Base-by-base conservation (phyloP, 2,888 invertebrate genomes). In the Tachystola acroxantha region DNA sequence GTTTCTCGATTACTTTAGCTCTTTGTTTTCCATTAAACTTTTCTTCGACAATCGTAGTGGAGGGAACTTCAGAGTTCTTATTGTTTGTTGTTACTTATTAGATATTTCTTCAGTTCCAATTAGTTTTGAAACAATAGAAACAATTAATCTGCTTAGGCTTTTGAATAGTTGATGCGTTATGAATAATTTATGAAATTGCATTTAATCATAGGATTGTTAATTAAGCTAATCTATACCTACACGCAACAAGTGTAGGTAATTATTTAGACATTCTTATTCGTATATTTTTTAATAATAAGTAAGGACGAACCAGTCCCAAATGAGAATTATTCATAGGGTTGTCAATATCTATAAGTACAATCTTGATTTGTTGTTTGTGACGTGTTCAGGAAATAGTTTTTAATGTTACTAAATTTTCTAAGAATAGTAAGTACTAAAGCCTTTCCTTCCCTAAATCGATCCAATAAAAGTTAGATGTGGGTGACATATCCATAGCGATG, bases 1-100 rank as follows among this genome's bases (percentile, higher is more conserved):
- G 84, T 84, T 86, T 78, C 74, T 82, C 77, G 66, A 81, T 82
- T 82, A 80, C 80, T 82, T 79, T 55, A 65, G 57, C 71, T 73
- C 81, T 84, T 82, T 85, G 80, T 82, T 78, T 76, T 76, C 71
- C 74, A 79, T 78, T 76, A 69, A 78, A 80, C 71, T 74, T 80
- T 76, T 67, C 70, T 74, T 67, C 53, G 52, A 48, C 50, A 57
- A 51, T 63, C 53, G 48, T 63, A 53, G 50, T 55, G 42, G 44
- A 57, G 41, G 43, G 49, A 46, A 50, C 48, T 39, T 43, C 42
- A 24, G 46, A 50, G 33, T 10, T 10, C 25, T 14, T 25, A 3
- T 26, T 26, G 10, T 7, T 32, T 20, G 20, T 20, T 20, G 41
- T 43, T 39, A 39, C 40, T 33, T 42, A 26, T 40, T 41, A 44